Evolutionary conservation across 2,888 invertebrate species (phyloP).

Genomic region (Diloba caeruleocephala): DNA sequence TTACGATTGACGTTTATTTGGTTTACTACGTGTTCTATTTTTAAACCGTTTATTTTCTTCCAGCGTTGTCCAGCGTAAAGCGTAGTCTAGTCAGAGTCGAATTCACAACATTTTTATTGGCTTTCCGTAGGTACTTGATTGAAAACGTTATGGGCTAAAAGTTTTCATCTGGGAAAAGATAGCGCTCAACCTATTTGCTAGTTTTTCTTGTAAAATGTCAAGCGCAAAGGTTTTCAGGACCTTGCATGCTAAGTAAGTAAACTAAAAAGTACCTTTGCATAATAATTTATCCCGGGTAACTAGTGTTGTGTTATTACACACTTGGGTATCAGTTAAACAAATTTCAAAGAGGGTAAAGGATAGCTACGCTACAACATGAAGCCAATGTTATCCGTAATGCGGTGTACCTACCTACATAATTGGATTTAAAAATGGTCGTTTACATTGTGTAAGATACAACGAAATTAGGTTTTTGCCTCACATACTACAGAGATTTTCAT

Average conservation of each 20-base stretch:
- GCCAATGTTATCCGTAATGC: constrained; percentile 55
- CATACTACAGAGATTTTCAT: not conserved
- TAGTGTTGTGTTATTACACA: constrained; percentile 5
- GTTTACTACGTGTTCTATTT: constrained; percentile 55
- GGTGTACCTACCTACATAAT: constrained; percentile 39
- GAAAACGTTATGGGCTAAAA: constrained; percentile 37
- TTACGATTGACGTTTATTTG: constrained; percentile 47
- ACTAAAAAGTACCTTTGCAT: too few relatives aligned
- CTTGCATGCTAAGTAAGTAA: not conserved
- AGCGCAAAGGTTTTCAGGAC: not conserved
- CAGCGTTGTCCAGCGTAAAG: constrained; percentile 37
- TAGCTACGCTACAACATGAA: constrained; percentile 43
- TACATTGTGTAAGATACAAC: constrained; percentile 19
- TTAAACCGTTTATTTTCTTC: constrained; percentile 53
- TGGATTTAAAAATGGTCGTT: constrained; percentile 30
- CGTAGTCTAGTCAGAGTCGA: constrained; percentile 30
- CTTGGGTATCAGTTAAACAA: constrained; percentile 45
- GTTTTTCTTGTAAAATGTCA: constrained; percentile 7
- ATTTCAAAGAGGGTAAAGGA: constrained; percentile 42
- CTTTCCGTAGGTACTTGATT: constrained; percentile 38
- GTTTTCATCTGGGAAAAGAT: constrained; percentile 26
- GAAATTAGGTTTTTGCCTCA: not conserved
- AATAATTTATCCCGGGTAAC: constrained; percentile 21
- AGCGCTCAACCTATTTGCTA: constrained; percentile 13
- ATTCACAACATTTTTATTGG: constrained; percentile 44